Evolutionary conservation across 2,888 invertebrate genomes (phyloP), one percentile per base, ranked within the genome.

Genomic region (Argyresthia goedartella): DNA sequence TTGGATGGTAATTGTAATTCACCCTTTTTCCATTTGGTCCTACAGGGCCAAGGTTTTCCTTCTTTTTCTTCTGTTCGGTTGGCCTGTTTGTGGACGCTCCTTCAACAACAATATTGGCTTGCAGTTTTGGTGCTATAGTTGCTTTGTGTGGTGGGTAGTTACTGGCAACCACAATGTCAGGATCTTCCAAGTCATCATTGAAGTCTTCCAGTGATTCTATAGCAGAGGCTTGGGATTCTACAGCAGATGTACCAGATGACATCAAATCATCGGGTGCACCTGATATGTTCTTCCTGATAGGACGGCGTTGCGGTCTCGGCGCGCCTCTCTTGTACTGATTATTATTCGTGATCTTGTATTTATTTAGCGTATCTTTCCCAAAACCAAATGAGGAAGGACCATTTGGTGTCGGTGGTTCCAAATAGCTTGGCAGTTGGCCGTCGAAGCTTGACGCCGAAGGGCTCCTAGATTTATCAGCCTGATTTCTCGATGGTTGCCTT

Each of bases 1-100:
- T 94, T 1, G 94, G 94, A 73, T 94, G 94, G 63, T 94, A 94
- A 67, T 91, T 93, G 67, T 94, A 94, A 76, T 94, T 94, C 44
- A 94, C 88, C 63, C 91, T 88, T 64, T 90, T 88, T 13, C 72
- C 72, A 54, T 71, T 76, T 25, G 25, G 25, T 25, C 25, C 25
- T 25, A 25, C 25, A 0, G 67, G 58, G 15, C 63, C 62, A 14
- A 65, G 64, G 49, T 69, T 68, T 50, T 78, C 73, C 46, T 66
- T 44, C 16, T 41, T 69, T 39, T 62, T 64, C 50, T 59, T 63
- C 55, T 65, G 67, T 54, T 71, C 70, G 36, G 60, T 56, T 15
- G 68, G 58, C 52, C 59, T 69, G 14, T 65, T 67, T 6, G 63
- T 62, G 6, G 63, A 62, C 50, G 58, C 54, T 53, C 61, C 66